phyloP scores from a whole-genome alignment of 2,888 invertebrate species.

The Cheiracanthium punctorium region DNA sequence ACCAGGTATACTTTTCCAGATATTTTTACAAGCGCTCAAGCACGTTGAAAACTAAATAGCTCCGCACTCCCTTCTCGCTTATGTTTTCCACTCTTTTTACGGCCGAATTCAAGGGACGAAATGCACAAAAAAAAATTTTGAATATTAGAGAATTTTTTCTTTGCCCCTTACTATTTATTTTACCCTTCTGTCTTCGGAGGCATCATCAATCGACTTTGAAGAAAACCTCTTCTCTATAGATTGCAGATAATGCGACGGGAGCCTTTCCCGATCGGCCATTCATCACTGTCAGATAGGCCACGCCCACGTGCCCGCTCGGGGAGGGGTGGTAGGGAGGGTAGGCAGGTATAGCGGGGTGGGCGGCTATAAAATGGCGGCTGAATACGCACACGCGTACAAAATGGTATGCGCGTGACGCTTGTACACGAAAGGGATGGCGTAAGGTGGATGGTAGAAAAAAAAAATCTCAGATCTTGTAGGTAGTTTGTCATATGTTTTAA shows the following conservation, averaged over 20 bases:
- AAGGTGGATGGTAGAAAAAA: neutral
- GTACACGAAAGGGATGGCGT: slow-evolving; percentile 8
- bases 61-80: too few relatives aligned
- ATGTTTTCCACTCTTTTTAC: too few relatives aligned
- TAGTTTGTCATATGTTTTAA: neutral
- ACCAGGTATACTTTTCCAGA: too few relatives aligned
- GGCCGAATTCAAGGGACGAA: too few relatives aligned
- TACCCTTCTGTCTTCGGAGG: slow-evolving; percentile 37
- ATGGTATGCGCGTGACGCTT: neutral
- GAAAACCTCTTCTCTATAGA: slow-evolving; percentile 53
- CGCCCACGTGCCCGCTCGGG: slow-evolving; percentile 16
- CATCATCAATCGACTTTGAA: slow-evolving; percentile 67
- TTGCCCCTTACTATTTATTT: neutral
- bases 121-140: too few relatives aligned
- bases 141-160: too few relatives aligned
- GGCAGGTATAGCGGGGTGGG: too few relatives aligned
- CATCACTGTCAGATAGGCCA: slow-evolving; percentile 45
- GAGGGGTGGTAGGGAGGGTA: neutral
- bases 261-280: slow-evolving; percentile 49
- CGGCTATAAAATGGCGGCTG: neutral
- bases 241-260: slow-evolving; percentile 60
- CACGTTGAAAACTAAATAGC: too few relatives aligned
- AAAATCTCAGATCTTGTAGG: neutral
- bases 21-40: too few relatives aligned
- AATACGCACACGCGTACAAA: neutral